phyloP scores from a whole-genome alignment of 1,140 invertebrate genomes.

The Drosophila subpulchrella region DNA sequence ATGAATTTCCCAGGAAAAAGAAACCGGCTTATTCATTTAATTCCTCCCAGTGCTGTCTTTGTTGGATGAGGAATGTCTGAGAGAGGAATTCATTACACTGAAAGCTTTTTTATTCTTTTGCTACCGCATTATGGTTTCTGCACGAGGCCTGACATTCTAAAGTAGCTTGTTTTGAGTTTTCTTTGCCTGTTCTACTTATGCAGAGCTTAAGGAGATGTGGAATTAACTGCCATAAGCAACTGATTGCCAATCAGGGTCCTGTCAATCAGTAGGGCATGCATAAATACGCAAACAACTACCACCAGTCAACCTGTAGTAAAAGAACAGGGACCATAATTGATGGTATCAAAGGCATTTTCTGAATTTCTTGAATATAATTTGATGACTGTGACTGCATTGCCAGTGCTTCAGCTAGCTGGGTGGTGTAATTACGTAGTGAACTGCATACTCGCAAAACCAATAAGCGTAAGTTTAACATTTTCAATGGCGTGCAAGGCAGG shows the following conservation, averaged over 20 bases:
- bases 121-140: slow-evolving; percentile 11
- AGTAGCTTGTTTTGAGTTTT: slow-evolving; percentile 11
- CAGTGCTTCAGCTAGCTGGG: slow-evolving; percentile 9
- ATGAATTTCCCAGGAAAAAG: too few relatives aligned
- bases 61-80: slow-evolving; percentile 16
- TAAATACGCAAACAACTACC: background rate
- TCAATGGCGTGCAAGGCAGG: slow-evolving; percentile 40
- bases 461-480: slow-evolving; percentile 61
- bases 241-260: slow-evolving; percentile 42
- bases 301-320: background rate
- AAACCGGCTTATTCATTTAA: too few relatives aligned
- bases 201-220: background rate
- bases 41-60: slow-evolving; percentile 4
- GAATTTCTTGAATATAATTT: background rate
- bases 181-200: slow-evolving; percentile 1
- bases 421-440: slow-evolving; percentile 57
- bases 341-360: background rate
- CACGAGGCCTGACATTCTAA: slow-evolving; percentile 11
- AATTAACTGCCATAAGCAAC: slow-evolving; percentile 1
- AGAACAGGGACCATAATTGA: too few relatives aligned
- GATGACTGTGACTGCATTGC: background rate
- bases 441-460: slow-evolving; percentile 52
- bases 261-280: slow-evolving; percentile 18
- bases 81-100: slow-evolving; percentile 58
- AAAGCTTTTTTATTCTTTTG: slow-evolving; percentile 68